A percentile compares a stretch with the other conserved stretches of the same genome.
phyloP scores from a whole-genome alignment of 2,797 vertebrate genomes.

The Rhynchotus rufescens region DNA sequence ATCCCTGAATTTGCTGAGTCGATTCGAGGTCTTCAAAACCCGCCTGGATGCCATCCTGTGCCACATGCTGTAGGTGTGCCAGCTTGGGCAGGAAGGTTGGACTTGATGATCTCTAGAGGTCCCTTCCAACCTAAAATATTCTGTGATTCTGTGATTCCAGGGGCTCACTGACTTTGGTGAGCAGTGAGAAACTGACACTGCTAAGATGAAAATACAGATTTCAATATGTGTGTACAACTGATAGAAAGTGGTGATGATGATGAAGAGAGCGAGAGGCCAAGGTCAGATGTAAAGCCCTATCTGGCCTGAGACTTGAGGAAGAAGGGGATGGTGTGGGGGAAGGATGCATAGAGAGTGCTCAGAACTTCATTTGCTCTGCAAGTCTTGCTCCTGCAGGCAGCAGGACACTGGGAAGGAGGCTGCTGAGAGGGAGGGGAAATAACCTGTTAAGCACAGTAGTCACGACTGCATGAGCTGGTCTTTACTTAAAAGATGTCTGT shows the following conservation, averaged over 20 bases:
- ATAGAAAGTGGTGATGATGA: background rate
- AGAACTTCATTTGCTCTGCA: conserved; percentile 33
- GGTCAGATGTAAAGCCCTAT: background rate
- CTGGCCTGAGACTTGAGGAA: conserved; percentile 29
- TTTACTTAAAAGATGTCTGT: background rate
- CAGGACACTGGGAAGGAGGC: background rate
- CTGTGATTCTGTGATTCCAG: too few relatives aligned
- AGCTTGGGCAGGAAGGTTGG: too few relatives aligned
- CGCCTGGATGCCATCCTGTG: too few relatives aligned
- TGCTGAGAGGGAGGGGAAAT: background rate
- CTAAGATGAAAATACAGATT: background rate
- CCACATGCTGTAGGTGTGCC: too few relatives aligned
- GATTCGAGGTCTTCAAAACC: too few relatives aligned
- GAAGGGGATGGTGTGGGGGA: background rate
- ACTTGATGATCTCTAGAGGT: too few relatives aligned
- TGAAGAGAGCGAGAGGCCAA: background rate
- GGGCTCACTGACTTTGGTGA: background rate
- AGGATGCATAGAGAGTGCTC: conserved; percentile 10
- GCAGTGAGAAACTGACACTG: background rate
- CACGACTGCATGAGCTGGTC: background rate
- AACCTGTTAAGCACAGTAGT: background rate
- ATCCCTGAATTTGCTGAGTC: background rate
- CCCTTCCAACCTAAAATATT: too few relatives aligned
- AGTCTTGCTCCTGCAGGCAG: background rate
- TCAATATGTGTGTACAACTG: background rate